These are phyloP conservation scores for Laspeyria flexula DNA, from an alignment of 2,888 invertebrate genomes.

Conservation along the genomic window DNA sequence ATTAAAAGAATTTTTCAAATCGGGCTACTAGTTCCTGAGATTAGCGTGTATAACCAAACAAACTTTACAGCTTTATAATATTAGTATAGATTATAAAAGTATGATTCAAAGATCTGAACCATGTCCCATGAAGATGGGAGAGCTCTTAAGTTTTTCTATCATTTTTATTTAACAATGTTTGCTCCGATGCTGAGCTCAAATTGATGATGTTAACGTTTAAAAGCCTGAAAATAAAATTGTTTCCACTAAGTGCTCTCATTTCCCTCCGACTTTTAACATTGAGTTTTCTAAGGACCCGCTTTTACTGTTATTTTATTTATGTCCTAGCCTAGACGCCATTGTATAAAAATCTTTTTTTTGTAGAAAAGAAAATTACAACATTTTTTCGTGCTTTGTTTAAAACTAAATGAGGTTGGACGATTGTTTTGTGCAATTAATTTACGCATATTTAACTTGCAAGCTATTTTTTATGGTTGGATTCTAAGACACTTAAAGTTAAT, in stretches of 20 bases:
- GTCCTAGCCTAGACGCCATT: conserved; percentile 6
- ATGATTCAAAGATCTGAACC: too few species aligned
- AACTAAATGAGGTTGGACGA: neutral
- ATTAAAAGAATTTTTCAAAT: too few species aligned
- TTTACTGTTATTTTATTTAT: conserved; percentile 28
- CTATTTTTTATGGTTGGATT: too few species aligned
- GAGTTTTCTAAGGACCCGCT: conserved; percentile 38
- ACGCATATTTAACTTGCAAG: too few species aligned
- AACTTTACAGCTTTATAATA: too few species aligned
- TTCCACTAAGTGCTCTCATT: conserved; percentile 43
- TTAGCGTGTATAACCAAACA: too few species aligned
- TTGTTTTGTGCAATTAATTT: neutral
- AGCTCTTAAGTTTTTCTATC: conserved; percentile 10
- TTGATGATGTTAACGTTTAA: conserved; percentile 43
- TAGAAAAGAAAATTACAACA: neutral
- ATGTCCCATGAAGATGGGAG: too few species aligned
- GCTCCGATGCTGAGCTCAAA: conserved; percentile 19
- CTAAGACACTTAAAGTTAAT: too few species aligned
- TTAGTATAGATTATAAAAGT: too few species aligned
- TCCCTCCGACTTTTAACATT: conserved; percentile 32
- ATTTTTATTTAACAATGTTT: conserved; percentile 39
- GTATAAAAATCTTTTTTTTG: neutral
- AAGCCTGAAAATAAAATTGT: conserved; percentile 48
- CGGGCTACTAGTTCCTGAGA: too few species aligned
- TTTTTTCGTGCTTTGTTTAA: neutral